Percentiles rank a stretch among this genome's conserved stretches.
phyloP scores from a whole-genome alignment of 2,113 vertebrate genomes.

The Engraulis encrasicolus region DNA sequence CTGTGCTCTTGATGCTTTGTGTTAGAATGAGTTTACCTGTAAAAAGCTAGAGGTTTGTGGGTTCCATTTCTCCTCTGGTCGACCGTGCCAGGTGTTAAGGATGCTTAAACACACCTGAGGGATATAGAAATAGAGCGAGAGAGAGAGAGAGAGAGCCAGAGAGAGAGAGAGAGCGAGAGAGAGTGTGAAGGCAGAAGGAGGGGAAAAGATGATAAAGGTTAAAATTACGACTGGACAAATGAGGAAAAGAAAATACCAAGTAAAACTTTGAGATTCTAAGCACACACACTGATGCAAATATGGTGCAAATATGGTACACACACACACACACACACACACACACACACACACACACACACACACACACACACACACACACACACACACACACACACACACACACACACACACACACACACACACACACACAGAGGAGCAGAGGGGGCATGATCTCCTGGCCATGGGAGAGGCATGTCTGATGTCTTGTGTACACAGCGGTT shows the following conservation, averaged over 20 bases:
- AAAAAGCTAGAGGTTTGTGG: conserved; percentile 99
- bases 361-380: neutral
- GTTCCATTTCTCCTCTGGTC: conserved; percentile 99
- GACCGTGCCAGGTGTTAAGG: conserved; percentile 98
- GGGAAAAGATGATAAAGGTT: neutral
- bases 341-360: conserved; percentile 2
- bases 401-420: conserved; percentile 9
- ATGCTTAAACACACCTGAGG: conserved; percentile 98
- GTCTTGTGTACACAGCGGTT: conserved; percentile 44
- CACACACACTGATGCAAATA: too few relatives aligned
- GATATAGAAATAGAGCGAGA: neutral
- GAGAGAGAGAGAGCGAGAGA: neutral
- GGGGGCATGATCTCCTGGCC: conserved; percentile 11
- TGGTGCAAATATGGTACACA: too few relatives aligned
- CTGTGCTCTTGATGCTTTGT: too few relatives aligned
- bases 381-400: too few relatives aligned
- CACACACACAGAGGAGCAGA: neutral
- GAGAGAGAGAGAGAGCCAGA: neutral
- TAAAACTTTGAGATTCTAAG: neutral
- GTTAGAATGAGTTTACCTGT: conserved; percentile 78
- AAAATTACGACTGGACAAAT: neutral
- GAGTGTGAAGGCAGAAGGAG: neutral
- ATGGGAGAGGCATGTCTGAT: conserved; percentile 17
- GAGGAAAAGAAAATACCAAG: neutral
- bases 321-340: too few relatives aligned